Conservation (phyloP, 35 echinoderm and acorn worm genomes). For the Heliocidaris tuberculata region DNA sequence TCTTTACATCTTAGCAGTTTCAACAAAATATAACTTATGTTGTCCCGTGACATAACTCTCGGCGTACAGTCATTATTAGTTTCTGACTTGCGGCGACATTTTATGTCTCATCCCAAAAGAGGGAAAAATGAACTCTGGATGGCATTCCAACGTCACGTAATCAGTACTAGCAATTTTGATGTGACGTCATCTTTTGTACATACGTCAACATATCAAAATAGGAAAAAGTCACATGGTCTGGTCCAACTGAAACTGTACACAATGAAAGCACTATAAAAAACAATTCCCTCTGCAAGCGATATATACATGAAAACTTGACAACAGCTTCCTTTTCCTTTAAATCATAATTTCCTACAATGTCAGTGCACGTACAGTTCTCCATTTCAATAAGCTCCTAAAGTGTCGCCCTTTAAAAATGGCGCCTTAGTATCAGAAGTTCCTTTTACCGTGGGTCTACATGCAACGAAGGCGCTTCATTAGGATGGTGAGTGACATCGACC, state of each 20-base stretch:
- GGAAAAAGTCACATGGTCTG: not conserved
- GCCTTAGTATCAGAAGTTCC: not conserved
- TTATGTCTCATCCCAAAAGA: not conserved
- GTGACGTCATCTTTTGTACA: conserved; percentile 6
- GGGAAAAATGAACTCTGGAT: not conserved
- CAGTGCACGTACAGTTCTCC: not conserved
- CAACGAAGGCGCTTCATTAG: not conserved
- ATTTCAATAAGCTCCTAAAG: not conserved
- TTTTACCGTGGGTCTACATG: not conserved
- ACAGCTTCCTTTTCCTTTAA: not conserved
- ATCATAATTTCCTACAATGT: not conserved
- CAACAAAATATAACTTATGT: not conserved
- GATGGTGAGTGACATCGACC: too few relatives aligned
- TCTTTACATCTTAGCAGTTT: not conserved
- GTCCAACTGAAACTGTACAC: conserved; percentile 19
- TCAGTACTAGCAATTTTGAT: not conserved
- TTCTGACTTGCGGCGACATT: not conserved
- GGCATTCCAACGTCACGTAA: not conserved
- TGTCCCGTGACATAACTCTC: not conserved
- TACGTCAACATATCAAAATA: not conserved
- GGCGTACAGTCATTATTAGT: not conserved
- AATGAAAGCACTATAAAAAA: conserved; percentile 46
- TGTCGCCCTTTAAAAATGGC: not conserved
- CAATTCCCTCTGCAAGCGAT: conserved; percentile 49
- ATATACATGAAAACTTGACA: conserved; percentile 44